These are phyloP conservation scores for Caenorhabditis parvicauda DNA, from an alignment of 2,888 invertebrate species.

Conservation along the genomic window DNA sequence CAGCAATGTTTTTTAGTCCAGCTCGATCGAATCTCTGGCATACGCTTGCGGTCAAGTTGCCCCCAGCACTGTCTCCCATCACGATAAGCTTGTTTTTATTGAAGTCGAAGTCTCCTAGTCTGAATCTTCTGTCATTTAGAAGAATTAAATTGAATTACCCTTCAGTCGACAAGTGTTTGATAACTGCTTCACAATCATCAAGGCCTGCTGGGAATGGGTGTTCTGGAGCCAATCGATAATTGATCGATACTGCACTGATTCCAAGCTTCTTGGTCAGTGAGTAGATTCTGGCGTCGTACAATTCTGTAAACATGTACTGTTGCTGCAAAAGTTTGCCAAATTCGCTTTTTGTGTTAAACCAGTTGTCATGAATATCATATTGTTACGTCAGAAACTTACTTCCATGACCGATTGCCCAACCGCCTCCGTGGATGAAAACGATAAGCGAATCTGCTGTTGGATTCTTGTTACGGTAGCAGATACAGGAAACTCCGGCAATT, in stretches of 20 bases:
- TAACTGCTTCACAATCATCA: slow-evolving; percentile 62
- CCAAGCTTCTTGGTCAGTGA: slow-evolving; percentile 41
- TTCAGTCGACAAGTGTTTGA: slow-evolving; percentile 46
- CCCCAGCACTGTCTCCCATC: slow-evolving; percentile 61
- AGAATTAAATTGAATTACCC: slow-evolving; percentile 23
- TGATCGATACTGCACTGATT: slow-evolving; percentile 44
- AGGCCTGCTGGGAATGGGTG: slow-evolving; percentile 64
- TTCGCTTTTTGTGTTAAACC: slow-evolving; percentile 10
- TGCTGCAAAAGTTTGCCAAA: background rate
- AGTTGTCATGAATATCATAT: background rate
- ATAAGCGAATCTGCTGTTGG: slow-evolving; percentile 33
- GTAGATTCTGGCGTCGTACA: slow-evolving; percentile 49
- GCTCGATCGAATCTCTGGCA: slow-evolving; percentile 21
- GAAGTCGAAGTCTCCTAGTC: slow-evolving; percentile 40
- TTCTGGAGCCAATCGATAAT: slow-evolving; percentile 63
- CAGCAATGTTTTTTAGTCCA: too few relatives aligned
- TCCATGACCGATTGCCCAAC: slow-evolving; percentile 20
- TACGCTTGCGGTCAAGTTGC: slow-evolving; percentile 52
- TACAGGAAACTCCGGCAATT: slow-evolving; percentile 47
- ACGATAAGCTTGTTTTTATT: slow-evolving; percentile 49
- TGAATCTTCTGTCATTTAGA: slow-evolving; percentile 8
- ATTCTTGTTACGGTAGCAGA: slow-evolving; percentile 43
- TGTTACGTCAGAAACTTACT: slow-evolving; percentile 6
- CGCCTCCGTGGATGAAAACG: slow-evolving; percentile 58
- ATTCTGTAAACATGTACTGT: slow-evolving; percentile 33